Evolutionary conservation across 2,113 vertebrate genomes (phyloP).

Genomic region (Mugil cephalus): DNA sequence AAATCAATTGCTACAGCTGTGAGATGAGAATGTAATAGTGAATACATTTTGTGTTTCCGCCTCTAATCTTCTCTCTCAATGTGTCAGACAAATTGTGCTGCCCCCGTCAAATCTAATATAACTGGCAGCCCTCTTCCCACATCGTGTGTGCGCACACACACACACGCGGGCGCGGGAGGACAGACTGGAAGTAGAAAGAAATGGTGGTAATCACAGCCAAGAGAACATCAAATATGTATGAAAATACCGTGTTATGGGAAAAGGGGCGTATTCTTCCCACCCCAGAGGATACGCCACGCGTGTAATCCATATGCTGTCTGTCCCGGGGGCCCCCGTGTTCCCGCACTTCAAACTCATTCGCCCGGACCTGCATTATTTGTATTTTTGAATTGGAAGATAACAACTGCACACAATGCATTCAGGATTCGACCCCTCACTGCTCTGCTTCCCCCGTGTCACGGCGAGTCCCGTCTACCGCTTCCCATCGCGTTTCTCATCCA

Average conservation of each 20-base stretch:
- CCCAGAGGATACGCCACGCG: conserved; percentile 50
- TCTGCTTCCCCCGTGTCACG: conserved; percentile 34
- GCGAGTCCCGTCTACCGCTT: conserved; percentile 42
- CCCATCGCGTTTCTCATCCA: conserved; percentile 54
- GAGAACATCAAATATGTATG: conserved; percentile 77
- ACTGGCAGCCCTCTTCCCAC: conserved; percentile 44
- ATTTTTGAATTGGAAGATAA: conserved; percentile 72
- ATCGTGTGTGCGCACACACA: conserved; percentile 28
- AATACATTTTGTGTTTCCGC: conserved; percentile 78
- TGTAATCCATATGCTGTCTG: conserved; percentile 63
- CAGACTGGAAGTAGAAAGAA: conserved; percentile 45
- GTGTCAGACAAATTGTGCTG: conserved; percentile 82
- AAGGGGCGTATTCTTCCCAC: conserved; percentile 41
- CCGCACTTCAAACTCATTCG: conserved; percentile 74
- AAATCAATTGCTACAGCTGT: conserved; percentile 81
- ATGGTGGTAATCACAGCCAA: conserved; percentile 73
- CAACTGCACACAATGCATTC: conserved; percentile 58
- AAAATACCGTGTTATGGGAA: conserved; percentile 56
- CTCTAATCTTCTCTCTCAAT: conserved; percentile 82
- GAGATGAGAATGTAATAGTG: conserved; percentile 79
- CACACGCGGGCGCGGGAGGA: conserved; percentile 41
- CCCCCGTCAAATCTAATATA: conserved; percentile 80
- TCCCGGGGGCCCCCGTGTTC: conserved; percentile 50
- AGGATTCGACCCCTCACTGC: conserved; percentile 47
- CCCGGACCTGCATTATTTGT: conserved; percentile 61